Base-by-base conservation (phyloP, 2,888 invertebrate genomes). In the Lycia hirtaria region DNA sequence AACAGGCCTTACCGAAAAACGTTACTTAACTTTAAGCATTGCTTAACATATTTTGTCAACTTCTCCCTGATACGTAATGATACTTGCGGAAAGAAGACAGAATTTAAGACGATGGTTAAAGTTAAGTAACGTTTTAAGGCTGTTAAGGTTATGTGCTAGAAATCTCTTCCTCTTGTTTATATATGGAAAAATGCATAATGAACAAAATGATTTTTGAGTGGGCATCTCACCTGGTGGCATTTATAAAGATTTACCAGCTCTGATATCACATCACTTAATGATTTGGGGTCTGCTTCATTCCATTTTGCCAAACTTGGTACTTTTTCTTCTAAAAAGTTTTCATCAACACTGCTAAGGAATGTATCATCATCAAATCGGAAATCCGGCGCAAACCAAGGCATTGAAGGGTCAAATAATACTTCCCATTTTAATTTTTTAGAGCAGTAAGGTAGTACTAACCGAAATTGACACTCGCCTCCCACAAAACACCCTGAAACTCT, bases 331-430 rank as follows among this genome's bases (percentile, higher is more conserved):
- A 95, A 81, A 51, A 85, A 83, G 49, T 93, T 84, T 51, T 93
- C 82, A 73, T 94, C 93, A 38, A 94, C 87, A 75, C 93, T 93
- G 50, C 86, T 91, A 20, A 94, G 81, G 79, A 96, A 96, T 44
- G 85, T 89, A 33, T 94, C 93, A 78, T 96, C 95, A 66, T 95
- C 93, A 80, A 96, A 96, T 70, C 94, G 92, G 75, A 96, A 96
- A 78, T 96, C 96, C 0, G 96, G 96, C 4, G 96, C 94, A 72
- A 94, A 93, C 80, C 94, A 93, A 4, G 94, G 94, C 43, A 88
- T 84, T 12, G 90, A 81, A 0, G 89, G 83, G 76, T 95, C 94
- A 82, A 96, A 96, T 57, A 95, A 85, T 10, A 96, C 88, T 73
- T 95, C 94, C 95, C 96, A 96, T 66, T 93, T 93, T 3, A 96